Conservation (phyloP, 2,888 invertebrate species). For the Drosophila differens region DNA sequence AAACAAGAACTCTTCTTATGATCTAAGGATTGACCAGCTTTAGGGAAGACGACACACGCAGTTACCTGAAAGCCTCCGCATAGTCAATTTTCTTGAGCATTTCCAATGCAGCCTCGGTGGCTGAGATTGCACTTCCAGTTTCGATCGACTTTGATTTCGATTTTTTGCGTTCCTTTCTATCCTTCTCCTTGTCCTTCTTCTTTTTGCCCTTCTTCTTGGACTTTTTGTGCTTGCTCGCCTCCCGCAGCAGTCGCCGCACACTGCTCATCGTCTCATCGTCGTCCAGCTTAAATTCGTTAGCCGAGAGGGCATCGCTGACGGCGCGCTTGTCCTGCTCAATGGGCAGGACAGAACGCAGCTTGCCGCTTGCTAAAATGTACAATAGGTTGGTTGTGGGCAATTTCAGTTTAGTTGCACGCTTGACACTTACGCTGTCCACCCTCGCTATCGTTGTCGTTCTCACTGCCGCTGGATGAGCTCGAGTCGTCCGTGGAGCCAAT, state of each 20-base stretch:
- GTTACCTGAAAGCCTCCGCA: slow-evolving; percentile 89
- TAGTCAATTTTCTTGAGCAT: slow-evolving; percentile 89
- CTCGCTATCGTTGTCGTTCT: slow-evolving; percentile 45
- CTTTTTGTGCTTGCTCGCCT: slow-evolving; percentile 90
- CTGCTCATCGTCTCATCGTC: slow-evolving; percentile 95
- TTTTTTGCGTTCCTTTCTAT: slow-evolving; percentile 78
- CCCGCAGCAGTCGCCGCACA: slow-evolving; percentile 94
- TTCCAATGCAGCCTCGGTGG: slow-evolving; percentile 84
- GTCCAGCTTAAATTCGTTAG: slow-evolving; percentile 84
- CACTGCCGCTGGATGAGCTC: slow-evolving; percentile 59
- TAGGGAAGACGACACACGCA: not conserved
- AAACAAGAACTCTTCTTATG: slow-evolving; percentile 1
- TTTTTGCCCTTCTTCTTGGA: slow-evolving; percentile 87
- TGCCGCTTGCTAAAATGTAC: slow-evolving; percentile 53
- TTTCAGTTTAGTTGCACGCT: not conserved
- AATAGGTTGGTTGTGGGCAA: slow-evolving; percentile 29
- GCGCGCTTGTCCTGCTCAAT: slow-evolving; percentile 77
- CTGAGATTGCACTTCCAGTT: slow-evolving; percentile 1
- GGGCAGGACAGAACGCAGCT: slow-evolving; percentile 87
- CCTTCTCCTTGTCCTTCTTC: slow-evolving; percentile 78
- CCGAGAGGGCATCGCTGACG: slow-evolving; percentile 54
- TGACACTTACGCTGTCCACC: slow-evolving; percentile 62
- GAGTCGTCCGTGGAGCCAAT: slow-evolving; percentile 62
- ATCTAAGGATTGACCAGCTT: slow-evolving; percentile 19
- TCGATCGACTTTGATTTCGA: slow-evolving; percentile 58